phyloP scores from a whole-genome alignment of 2,113 vertebrate genomes.

The Osmerus mordax region DNA sequence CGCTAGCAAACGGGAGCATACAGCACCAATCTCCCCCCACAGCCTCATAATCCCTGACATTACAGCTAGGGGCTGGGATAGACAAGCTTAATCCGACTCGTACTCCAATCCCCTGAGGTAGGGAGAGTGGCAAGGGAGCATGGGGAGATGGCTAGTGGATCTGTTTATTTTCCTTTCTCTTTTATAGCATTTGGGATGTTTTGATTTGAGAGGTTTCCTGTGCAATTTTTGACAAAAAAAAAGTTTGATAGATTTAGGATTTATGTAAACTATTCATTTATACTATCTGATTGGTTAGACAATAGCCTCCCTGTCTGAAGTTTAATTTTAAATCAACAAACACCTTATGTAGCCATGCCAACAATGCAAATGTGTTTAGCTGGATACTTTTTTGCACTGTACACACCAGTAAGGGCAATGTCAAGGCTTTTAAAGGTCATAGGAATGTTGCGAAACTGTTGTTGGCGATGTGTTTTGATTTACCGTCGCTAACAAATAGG shows the following conservation, averaged over 20 bases:
- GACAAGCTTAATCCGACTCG: slow-evolving; percentile 65
- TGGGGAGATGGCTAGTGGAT: background rate
- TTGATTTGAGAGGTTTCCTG: no score
- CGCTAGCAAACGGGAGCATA: slow-evolving; percentile 42
- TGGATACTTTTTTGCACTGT: background rate
- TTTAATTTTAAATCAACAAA: no score
- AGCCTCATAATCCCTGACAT: slow-evolving; percentile 58
- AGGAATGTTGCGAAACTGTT: slow-evolving; percentile 8
- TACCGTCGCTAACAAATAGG: slow-evolving; percentile 27
- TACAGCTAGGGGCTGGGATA: slow-evolving; percentile 57
- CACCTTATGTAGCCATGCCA: no score
- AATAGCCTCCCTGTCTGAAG: no score
- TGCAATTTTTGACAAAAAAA: no score
- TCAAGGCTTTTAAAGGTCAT: slow-evolving; percentile 11
- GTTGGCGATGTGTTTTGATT: slow-evolving; percentile 11
- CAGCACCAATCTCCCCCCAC: slow-evolving; percentile 47
- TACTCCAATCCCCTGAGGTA: slow-evolving; percentile 58
- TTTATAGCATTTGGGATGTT: no score
- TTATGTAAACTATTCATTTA: no score
- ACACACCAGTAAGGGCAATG: background rate
- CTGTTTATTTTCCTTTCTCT: background rate
- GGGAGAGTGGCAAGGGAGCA: slow-evolving; percentile 1
- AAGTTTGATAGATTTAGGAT: no score
- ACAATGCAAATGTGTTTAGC: background rate
- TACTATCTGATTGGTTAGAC: no score